phyloP scores from a whole-genome alignment of 1,140 invertebrate species.

The Sitophilus oryzae region DNA sequence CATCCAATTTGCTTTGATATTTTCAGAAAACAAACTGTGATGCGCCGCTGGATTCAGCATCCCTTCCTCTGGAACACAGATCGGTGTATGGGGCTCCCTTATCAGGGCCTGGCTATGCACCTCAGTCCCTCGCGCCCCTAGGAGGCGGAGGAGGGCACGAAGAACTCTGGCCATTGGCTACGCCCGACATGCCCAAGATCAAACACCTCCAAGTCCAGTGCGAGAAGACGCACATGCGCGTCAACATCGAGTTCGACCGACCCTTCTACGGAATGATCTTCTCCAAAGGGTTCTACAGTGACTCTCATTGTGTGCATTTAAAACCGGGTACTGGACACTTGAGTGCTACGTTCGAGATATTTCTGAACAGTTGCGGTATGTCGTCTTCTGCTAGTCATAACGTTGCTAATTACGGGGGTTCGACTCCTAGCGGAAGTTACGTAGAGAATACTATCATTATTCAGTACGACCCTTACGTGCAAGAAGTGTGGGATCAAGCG shows the following conservation, averaged over 20 bases:
- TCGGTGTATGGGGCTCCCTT: slow-evolving; percentile 66
- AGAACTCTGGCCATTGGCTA: slow-evolving; percentile 77
- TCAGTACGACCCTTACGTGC: slow-evolving; percentile 90
- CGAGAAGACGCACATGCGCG: slow-evolving; percentile 91
- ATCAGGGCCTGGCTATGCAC: slow-evolving; percentile 48
- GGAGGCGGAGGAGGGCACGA: slow-evolving; percentile 45
- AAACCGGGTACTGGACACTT: slow-evolving; percentile 83
- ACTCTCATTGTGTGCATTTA: slow-evolving; percentile 83
- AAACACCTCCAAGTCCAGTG: slow-evolving; percentile 90
- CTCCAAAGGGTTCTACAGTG: slow-evolving; percentile 87
- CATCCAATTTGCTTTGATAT: neutral
- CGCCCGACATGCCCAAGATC: slow-evolving; percentile 83
- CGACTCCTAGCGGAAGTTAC: slow-evolving; percentile 83
- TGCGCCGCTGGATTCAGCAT: slow-evolving; percentile 70
- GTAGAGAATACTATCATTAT: slow-evolving; percentile 94
- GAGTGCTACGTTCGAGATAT: slow-evolving; percentile 87
- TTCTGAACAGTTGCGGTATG: slow-evolving; percentile 86
- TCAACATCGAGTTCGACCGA: slow-evolving; percentile 89
- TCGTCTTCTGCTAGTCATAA: slow-evolving; percentile 80
- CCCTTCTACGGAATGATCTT: slow-evolving; percentile 96
- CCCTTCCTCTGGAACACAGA: slow-evolving; percentile 72
- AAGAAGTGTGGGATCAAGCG: slow-evolving; percentile 83
- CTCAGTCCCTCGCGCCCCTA: slow-evolving; percentile 47
- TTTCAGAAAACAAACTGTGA: slow-evolving; percentile 65
- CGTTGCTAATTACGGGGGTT: slow-evolving; percentile 66